Conservation (phyloP, 2,797 vertebrate species). For the Hemitrygon akajei region DNA sequence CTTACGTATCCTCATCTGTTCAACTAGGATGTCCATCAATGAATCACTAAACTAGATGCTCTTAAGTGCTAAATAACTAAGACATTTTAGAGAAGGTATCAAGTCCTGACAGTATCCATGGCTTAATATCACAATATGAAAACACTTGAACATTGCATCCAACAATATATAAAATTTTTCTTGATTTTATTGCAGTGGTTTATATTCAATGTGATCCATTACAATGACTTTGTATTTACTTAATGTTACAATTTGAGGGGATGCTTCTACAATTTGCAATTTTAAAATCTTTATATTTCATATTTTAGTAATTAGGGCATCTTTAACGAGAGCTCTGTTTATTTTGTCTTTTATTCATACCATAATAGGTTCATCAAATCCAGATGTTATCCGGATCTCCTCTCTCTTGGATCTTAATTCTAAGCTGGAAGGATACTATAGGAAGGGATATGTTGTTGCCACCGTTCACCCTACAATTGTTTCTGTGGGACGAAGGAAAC, state of each 20-base stretch:
- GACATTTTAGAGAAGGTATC: background rate
- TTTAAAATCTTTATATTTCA: background rate
- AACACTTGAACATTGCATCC: background rate
- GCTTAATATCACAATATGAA: background rate
- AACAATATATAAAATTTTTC: background rate
- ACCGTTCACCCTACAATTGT: constrained; percentile 85
- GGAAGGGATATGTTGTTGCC: constrained; percentile 73
- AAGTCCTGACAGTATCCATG: no score
- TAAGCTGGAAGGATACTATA: constrained; percentile 80
- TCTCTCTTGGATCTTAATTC: constrained; percentile 74
- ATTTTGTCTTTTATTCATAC: background rate
- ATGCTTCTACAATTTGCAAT: background rate
- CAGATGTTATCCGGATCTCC: constrained; percentile 78
- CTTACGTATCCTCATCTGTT: background rate
- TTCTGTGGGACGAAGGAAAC: constrained; percentile 66
- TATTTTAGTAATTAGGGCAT: background rate
- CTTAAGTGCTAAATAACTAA: background rate
- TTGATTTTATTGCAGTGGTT: background rate
- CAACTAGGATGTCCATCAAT: background rate
- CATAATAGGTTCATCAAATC: constrained; percentile 67
- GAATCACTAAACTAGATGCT: background rate
- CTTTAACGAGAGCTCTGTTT: background rate
- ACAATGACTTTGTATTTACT: background rate
- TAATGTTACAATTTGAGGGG: background rate
- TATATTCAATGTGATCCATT: background rate